Conservation (phyloP, 2,797 vertebrate genomes). For the Apogon talboti region DNA sequence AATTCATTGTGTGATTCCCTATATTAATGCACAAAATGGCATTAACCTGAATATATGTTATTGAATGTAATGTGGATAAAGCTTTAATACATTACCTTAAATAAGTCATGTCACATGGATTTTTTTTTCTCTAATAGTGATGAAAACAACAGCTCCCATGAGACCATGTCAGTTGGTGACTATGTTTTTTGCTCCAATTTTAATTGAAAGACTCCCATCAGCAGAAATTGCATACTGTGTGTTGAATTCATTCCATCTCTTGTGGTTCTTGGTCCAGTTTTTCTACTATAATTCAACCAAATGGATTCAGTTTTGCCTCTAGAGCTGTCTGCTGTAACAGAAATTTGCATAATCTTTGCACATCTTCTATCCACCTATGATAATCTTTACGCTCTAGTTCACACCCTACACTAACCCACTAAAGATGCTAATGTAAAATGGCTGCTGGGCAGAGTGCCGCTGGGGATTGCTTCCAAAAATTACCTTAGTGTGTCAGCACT, state of each 20-base stretch:
- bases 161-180: no score
- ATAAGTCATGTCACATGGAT: no score
- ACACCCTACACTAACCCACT: neutral
- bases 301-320: neutral
- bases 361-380: neutral
- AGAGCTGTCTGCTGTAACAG: neutral
- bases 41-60: no score
- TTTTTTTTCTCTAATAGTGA: no score
- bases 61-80: no score
- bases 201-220: no score
- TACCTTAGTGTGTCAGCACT: conserved; percentile 17
- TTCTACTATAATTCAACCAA: neutral
- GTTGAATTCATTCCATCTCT: neutral
- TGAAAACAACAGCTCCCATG: no score
- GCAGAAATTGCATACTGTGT: no score
- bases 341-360: conserved; percentile 7
- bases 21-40: no score
- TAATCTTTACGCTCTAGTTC: neutral
- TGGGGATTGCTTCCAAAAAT: conserved; percentile 1
- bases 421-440: neutral
- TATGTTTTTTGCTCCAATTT: no score
- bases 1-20: no score
- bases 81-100: no score
- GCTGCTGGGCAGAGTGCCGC: neutral
- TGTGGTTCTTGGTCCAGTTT: neutral